Evolutionary conservation across 2,888 invertebrate genomes (phyloP), one percentile per base, ranked within the genome.

Genomic region (Lycophotia porphyrea): DNA sequence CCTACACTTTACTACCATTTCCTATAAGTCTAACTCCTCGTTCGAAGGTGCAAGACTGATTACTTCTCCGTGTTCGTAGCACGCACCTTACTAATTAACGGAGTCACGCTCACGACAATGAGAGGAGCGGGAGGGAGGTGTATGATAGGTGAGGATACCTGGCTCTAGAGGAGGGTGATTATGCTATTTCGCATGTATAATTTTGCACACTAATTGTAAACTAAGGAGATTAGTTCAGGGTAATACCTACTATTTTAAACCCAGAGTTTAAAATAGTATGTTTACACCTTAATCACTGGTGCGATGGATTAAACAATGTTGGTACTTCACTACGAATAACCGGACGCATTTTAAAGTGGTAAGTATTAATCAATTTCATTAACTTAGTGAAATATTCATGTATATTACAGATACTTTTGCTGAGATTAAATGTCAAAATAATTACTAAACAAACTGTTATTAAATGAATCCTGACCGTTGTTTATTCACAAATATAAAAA

Each of bases 71-170:
- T 81, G 88, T 88, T 87, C 89, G 90, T 90, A 91, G 90, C 91
- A 94, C 93, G 93, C 93, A 93, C 91, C 93, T 92, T 86, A 87
- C 93, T 95, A 95, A 95, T 95, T 94, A 94, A 93, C 93, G 92
- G 93, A 90, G 94, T 92, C 93, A 93, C 88, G 85, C 67, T 60
- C 74, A 76, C 65, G 74, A 86, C 78, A 84, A 83, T 76, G 71
- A 39, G 55, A 34, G 34, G 55, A 15, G 34, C 15, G 34, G 15
- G 21, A 60, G 31, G 63, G 31, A 31, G 11, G 9, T 27, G 34
- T 31, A 31, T 70, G 44, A 71, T 64, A 71, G 18, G 39, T 44
- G n/a, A 47, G 8, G 63, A 49, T 39, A 77, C 64, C 36, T 64
- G 47, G 18, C 67, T 36, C 44, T 55, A 27, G 31, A 52, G 21